Conservation (phyloP, 1,140 invertebrate genomes). For the Calephelis nemesis region DNA sequence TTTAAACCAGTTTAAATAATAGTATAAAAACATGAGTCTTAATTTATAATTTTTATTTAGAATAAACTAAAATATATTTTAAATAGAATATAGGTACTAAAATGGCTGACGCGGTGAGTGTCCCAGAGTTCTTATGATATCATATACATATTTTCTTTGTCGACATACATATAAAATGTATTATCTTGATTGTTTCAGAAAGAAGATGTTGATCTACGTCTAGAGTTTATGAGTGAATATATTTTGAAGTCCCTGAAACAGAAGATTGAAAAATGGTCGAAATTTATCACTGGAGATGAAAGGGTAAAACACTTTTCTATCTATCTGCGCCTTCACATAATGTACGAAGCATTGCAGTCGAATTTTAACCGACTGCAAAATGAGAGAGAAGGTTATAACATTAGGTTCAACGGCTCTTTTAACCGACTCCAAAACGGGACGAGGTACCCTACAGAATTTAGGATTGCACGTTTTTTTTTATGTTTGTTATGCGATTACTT, state of each 20-base stretch:
- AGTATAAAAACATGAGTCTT: conserved; percentile 2
- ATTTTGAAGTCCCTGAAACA: conserved; percentile 59
- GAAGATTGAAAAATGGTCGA: conserved; percentile 68
- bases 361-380: too few species aligned
- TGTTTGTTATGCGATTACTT: too few species aligned
- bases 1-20: not conserved
- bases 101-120: conserved; percentile 55
- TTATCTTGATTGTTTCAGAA: conserved; percentile 41
- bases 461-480: too few species aligned
- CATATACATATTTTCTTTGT: not conserved
- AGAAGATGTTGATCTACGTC: conserved; percentile 60
- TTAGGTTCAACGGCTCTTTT: too few species aligned
- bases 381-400: too few species aligned
- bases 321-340: too few species aligned
- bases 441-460: too few species aligned
- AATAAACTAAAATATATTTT: not conserved
- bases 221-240: conserved; percentile 70
- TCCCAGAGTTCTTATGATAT: not conserved
- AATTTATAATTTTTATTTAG: conserved; percentile 9
- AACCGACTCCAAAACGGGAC: too few species aligned
- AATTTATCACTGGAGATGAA: conserved; percentile 68
- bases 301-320: conserved; percentile 40
- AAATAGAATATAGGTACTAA: conserved; percentile 14
- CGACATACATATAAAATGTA: conserved; percentile 4
- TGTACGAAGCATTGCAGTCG: too few species aligned